These are phyloP conservation scores for Aphodius granarius DNA, from an alignment of 2,888 invertebrate species.

Conservation along the genomic window DNA sequence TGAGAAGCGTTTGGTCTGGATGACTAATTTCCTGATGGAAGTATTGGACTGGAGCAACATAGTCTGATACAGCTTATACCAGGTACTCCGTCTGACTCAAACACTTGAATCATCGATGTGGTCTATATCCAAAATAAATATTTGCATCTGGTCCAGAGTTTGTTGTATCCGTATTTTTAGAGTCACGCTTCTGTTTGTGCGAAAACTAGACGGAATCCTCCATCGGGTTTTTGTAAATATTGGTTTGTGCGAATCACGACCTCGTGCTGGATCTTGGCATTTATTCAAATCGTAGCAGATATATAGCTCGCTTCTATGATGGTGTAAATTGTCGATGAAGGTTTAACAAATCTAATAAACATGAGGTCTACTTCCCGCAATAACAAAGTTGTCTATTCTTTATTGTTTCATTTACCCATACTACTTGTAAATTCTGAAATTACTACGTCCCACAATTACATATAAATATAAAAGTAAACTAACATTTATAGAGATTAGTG, in stretches of 20 bases:
- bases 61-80: neutral
- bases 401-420: no score
- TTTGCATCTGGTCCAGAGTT: neutral
- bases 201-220: neutral
- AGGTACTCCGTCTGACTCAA: neutral
- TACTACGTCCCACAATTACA: no score
- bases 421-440: no score
- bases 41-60: neutral
- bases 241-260: neutral
- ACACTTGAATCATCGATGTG: neutral
- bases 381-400: no score
- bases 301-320: no score
- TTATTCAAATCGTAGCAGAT: neutral
- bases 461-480: no score
- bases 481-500: no score
- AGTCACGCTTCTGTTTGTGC: neutral
- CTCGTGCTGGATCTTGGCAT: neutral
- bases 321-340: no score
- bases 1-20: neutral
- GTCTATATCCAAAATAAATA: neutral
- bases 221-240: neutral
- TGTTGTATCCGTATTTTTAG: neutral
- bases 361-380: no score
- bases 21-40: neutral
- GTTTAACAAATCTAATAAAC: no score